These are phyloP conservation scores for Oryzias melastigma DNA, from an alignment of 2,113 vertebrate genomes.

Conservation along the genomic window DNA sequence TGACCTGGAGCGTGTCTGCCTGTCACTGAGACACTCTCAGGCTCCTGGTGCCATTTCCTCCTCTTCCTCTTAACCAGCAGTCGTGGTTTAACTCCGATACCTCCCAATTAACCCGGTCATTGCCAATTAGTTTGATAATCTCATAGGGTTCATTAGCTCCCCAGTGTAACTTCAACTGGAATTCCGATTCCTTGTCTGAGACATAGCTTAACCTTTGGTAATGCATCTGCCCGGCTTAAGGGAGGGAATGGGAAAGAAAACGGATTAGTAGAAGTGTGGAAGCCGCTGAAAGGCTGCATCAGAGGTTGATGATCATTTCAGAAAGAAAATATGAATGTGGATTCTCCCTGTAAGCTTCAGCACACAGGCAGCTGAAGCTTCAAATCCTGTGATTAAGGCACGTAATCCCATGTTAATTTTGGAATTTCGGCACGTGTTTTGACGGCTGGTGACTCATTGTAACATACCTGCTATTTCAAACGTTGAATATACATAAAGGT, in stretches of 20 bases:
- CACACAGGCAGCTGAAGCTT: slow-evolving; percentile 27
- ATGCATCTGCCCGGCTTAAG: slow-evolving; percentile 31
- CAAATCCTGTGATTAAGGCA: slow-evolving; percentile 52
- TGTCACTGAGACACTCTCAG: slow-evolving; percentile 37
- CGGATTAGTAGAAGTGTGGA: slow-evolving; percentile 55
- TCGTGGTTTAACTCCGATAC: slow-evolving; percentile 2
- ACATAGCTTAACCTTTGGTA: slow-evolving; percentile 60
- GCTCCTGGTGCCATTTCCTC: slow-evolving; percentile 8
- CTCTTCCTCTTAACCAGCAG: slow-evolving; percentile 1
- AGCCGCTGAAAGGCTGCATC: slow-evolving; percentile 47
- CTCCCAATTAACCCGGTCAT: slow-evolving; percentile 30
- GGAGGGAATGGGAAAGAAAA: slow-evolving; percentile 43
- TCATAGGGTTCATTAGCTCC: slow-evolving; percentile 39
- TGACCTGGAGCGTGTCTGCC: slow-evolving; percentile 44
- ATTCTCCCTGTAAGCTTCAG: slow-evolving; percentile 17
- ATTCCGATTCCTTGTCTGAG: slow-evolving; percentile 49
- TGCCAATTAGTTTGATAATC: slow-evolving; percentile 45
- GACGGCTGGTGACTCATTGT: slow-evolving; percentile 22
- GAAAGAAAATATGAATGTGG: slow-evolving; percentile 34
- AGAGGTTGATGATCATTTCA: slow-evolving; percentile 45
- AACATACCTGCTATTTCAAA: slow-evolving; percentile 26
- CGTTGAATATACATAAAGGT: slow-evolving; percentile 20
- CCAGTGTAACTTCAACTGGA: slow-evolving; percentile 25
- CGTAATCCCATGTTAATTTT: slow-evolving; percentile 62
- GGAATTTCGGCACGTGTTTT: slow-evolving; percentile 11